Evolutionary conservation across 2,888 invertebrate species (phyloP).

Genomic region (Melanostoma scalare): DNA sequence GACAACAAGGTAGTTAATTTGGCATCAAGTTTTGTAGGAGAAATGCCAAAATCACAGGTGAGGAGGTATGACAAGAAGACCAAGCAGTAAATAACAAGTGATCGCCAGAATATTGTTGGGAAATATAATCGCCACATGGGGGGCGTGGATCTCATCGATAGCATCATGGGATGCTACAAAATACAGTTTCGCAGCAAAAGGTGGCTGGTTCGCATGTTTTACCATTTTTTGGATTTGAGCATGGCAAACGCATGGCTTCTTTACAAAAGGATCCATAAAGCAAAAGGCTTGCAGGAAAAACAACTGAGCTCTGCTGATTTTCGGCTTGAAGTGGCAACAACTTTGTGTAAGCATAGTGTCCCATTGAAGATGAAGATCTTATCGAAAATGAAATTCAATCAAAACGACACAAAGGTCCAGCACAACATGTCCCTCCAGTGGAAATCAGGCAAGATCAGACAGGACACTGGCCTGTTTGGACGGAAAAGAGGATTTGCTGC

Average conservation of each 20-base stretch:
- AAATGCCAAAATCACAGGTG: conserved; percentile 74
- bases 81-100: conserved; percentile 71
- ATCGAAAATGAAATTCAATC: conserved; percentile 46
- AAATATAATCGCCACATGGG: conserved; percentile 2
- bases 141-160: conserved; percentile 75
- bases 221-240: conserved; percentile 76
- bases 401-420: conserved; percentile 47
- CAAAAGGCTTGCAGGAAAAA: too few species aligned
- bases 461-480: too few species aligned
- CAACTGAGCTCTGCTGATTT: too few species aligned
- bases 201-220: conserved; percentile 77
- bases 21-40: conserved; percentile 76
- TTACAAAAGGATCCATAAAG: conserved; percentile 30
- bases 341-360: too few species aligned
- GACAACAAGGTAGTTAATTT: conserved; percentile 78
- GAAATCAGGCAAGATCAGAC: conserved; percentile 44
- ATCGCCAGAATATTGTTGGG: conserved; percentile 75
- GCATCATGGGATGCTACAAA: conserved; percentile 74
- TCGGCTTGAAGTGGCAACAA: too few species aligned
- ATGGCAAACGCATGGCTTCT: conserved; percentile 76
- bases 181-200: conserved; percentile 69
- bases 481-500: too few species aligned
- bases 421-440: conserved; percentile 52
- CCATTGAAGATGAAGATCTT: too few species aligned
- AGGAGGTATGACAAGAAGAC: conserved; percentile 73